phyloP scores from a whole-genome alignment of 2,797 vertebrate genomes.

The Sebastes iracundus region DNA sequence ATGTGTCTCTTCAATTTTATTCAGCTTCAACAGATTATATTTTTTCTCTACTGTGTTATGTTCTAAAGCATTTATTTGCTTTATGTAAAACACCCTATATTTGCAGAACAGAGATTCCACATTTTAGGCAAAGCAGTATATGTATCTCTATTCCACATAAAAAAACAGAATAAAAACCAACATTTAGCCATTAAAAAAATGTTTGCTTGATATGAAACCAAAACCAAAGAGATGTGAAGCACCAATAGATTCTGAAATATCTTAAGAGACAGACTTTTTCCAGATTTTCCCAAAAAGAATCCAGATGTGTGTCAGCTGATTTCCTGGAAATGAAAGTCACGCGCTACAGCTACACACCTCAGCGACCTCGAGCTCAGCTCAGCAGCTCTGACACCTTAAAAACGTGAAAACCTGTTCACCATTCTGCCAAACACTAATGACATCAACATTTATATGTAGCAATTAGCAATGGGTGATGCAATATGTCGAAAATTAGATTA shows the following conservation, averaged over 20 bases:
- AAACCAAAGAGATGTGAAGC: background rate
- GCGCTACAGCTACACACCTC: conserved; percentile 11
- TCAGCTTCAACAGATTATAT: background rate
- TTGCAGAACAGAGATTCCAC: background rate
- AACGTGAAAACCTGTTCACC: background rate
- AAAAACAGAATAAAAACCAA: background rate
- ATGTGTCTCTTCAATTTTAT: background rate
- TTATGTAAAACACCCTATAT: background rate
- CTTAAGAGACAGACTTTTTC: background rate
- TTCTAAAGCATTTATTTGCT: background rate
- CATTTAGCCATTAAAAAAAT: background rate
- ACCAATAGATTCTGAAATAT: background rate
- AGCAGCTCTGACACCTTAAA: background rate
- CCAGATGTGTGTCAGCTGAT: background rate
- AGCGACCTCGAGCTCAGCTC: background rate
- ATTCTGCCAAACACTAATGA: background rate
- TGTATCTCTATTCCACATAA: background rate
- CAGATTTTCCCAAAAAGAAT: background rate
- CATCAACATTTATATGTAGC: background rate
- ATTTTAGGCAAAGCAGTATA: background rate
- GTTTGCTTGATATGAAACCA: background rate
- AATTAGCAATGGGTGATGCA: background rate
- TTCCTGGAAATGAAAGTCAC: conserved; percentile 17
- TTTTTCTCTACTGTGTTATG: background rate
- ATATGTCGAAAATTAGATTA: background rate